Base-by-base conservation (phyloP, 2,113 vertebrate species). In the Spea bombifrons region DNA sequence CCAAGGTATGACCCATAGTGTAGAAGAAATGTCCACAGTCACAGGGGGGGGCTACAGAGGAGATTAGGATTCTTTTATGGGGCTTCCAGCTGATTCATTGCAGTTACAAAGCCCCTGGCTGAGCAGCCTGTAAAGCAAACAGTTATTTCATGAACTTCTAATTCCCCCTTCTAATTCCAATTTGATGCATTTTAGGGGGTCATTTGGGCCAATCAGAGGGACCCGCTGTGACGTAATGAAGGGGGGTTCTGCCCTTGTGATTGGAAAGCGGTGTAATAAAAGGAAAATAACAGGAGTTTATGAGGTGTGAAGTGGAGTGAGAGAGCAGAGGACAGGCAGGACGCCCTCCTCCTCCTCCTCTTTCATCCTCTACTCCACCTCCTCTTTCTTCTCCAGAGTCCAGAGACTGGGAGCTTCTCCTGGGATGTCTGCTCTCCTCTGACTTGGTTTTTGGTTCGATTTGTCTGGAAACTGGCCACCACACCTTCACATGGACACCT, bases 41-140 rank as follows among this genome's bases (percentile, higher is more conserved):
- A 86, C 79, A 72, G 81, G 66, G 78, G 81, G 72, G 78, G 30
- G 30, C n/a, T n/a, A 82, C 88, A 88, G 88, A 88, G 87, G 88
- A 86, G 87, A 85, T 85, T 87, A 89, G 89, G 88, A 86, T 82
- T 85, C 82, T 68, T 80, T 80, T 84, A 86, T 68, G 81, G 86
- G 85, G 84, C 87, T 87, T 88, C 88, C 89, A 86, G 88, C 89
- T 90, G 91, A 83, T 92, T 92, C 91, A 93, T 93, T 93, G 89
- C 90, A 84, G 86, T 87, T 87, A 89, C 91, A 92, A 92, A 92
- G 92, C 87, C 88, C 88, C 84, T 48, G 10, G 3, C 70, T 55
- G 44, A 10, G 69, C 69, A 55, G 47, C 70, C 70, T 44, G 15
- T 55, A 72, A 55, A 57, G 3, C 52, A 17, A 45, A 59, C 70